Percentiles rank a stretch among this genome's conserved stretches.
These are phyloP conservation scores for Girardia tigrina DNA, from an alignment of 2,888 invertebrate species.

Conservation along the genomic window DNA sequence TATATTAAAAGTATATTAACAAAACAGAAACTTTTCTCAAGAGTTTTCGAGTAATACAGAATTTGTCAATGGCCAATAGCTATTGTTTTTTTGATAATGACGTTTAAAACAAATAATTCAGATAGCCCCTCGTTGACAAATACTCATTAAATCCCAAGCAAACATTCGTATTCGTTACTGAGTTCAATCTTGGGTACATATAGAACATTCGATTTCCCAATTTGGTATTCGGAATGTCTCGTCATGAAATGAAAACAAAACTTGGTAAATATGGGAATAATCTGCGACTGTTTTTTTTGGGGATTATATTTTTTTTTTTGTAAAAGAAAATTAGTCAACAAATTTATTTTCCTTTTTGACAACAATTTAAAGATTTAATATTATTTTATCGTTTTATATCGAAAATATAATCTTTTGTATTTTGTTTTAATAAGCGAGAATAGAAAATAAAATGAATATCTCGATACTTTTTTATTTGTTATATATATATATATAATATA, in stretches of 20 bases:
- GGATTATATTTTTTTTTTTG: no score
- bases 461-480: no score
- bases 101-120: neutral
- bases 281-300: no score
- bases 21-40: neutral
- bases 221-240: neutral
- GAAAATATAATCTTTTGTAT: no score
- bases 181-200: neutral
- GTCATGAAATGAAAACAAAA: neutral
- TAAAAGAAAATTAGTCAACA: no score
- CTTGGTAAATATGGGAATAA: slow-evolving; percentile 11
- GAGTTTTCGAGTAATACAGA: neutral
- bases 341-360: no score
- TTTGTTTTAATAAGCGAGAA: no score
- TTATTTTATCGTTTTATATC: no score
- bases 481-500: no score
- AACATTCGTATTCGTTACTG: neutral
- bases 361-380: no score
- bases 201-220: neutral
- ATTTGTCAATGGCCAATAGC: neutral
- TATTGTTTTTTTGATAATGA: neutral
- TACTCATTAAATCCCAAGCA: neutral
- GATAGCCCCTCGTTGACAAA: slow-evolving; percentile 19
- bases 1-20: neutral
- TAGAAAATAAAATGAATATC: no score